These are phyloP conservation scores for Agrochola lota DNA, from an alignment of 2,888 invertebrate genomes.

Conservation along the genomic window DNA sequence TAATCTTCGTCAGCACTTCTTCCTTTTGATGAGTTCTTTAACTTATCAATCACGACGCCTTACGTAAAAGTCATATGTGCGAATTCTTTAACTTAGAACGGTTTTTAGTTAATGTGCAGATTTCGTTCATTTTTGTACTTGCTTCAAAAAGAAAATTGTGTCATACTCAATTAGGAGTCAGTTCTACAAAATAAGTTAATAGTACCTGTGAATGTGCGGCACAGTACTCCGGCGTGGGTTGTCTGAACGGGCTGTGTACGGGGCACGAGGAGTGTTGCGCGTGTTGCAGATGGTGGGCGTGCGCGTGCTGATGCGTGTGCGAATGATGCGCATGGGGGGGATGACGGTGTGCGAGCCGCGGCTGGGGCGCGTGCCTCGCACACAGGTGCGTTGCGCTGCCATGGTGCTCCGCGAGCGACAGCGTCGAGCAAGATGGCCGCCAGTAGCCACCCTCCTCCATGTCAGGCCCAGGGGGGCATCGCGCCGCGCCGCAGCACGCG, in stretches of 20 bases:
- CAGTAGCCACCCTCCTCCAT: conserved; percentile 89
- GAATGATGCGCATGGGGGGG: conserved; percentile 84
- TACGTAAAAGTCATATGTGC: conserved; percentile 1
- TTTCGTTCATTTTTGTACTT: too few species aligned
- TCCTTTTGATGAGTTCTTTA: conserved; percentile 24
- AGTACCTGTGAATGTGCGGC: conserved; percentile 88
- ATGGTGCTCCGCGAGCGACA: conserved; percentile 88
- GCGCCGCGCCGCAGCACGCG: conserved; percentile 90
- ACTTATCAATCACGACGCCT: conserved; percentile 44
- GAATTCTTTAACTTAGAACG: neutral
- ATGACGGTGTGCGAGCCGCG: conserved; percentile 84
- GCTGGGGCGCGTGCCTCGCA: conserved; percentile 86
- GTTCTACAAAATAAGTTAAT: conserved; percentile 5
- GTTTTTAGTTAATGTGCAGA: neutral
- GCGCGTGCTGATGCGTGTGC: conserved; percentile 88
- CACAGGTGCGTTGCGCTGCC: conserved; percentile 87
- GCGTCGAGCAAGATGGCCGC: conserved; percentile 89
- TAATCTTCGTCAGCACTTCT: conserved; percentile 52
- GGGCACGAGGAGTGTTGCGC: conserved; percentile 91
- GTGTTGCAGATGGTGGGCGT: conserved; percentile 85
- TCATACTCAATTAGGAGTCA: neutral
- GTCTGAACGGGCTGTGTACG: conserved; percentile 94
- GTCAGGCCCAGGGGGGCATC: conserved; percentile 87
- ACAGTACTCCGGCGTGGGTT: conserved; percentile 89
- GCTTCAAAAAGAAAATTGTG: neutral